A percentile compares a stretch with the other conserved stretches of the same genome.
phyloP scores from a whole-genome alignment of 2,888 invertebrate genomes.

The Odiellus spinosus region DNA sequence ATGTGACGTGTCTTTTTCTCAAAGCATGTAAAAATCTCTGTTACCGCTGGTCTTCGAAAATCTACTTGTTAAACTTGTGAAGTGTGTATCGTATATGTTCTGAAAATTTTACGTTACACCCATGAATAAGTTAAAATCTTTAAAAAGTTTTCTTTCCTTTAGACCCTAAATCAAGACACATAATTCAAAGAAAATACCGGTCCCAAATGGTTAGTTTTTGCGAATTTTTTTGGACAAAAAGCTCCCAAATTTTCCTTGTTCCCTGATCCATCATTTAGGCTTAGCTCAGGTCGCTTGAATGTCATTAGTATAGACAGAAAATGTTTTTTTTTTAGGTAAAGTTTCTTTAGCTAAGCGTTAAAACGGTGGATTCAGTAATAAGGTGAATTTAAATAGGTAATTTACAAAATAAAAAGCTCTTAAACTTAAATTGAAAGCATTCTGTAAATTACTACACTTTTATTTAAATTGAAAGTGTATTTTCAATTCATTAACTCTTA shows the following conservation, averaged over 20 bases:
- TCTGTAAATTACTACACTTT: not conserved
- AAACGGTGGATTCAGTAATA: not conserved
- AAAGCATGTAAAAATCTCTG: too few species aligned
- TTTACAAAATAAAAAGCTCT: not conserved
- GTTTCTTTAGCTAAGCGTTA: too few species aligned
- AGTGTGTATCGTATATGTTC: too few species aligned
- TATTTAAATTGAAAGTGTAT: not conserved
- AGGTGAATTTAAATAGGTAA: not conserved
- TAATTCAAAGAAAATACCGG: conserved; percentile 91
- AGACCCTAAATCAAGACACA: conserved; percentile 96
- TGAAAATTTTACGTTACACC: too few species aligned
- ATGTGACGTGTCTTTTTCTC: too few species aligned
- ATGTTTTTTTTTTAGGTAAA: too few species aligned
- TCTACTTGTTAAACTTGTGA: not conserved
- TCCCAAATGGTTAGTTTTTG: conserved; percentile 86
- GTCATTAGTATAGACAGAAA: too few species aligned
- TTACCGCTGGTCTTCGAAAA: too few species aligned
- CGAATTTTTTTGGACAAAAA: conserved; percentile 10
- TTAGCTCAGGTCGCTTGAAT: not conserved
- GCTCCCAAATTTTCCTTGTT: too few species aligned
- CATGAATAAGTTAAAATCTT: too few species aligned
- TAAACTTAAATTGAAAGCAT: not conserved
- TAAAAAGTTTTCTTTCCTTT: conserved; percentile 37
- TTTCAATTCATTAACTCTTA: not conserved
- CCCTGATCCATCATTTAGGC: too few species aligned